Evolutionary conservation across 2,113 vertebrate genomes (phyloP).

Genomic region (Nesospiza acunhae): DNA sequence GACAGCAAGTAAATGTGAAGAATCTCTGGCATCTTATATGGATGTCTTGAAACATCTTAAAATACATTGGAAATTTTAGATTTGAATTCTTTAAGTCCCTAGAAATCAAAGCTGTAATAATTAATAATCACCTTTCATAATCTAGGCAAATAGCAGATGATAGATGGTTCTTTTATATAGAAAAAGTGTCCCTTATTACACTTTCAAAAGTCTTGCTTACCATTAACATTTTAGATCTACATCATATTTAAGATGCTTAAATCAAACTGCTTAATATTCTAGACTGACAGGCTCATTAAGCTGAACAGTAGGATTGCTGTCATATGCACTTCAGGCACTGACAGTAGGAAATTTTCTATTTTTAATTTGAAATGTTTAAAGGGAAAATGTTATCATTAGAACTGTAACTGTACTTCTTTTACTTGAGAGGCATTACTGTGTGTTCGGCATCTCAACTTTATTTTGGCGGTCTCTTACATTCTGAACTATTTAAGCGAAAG

Average conservation of each 20-base stretch:
- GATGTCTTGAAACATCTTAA: background rate
- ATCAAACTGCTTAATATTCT: conserved; percentile 20
- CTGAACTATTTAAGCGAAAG: conserved; percentile 2
- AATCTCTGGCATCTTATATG: background rate
- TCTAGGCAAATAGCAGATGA: background rate
- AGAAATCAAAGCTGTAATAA: conserved; percentile 4
- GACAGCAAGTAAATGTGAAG: background rate
- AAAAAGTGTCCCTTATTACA: background rate
- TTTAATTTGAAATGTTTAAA: conserved; percentile 44
- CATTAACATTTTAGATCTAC: background rate
- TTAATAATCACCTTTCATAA: background rate
- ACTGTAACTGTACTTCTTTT: background rate
- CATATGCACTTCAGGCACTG: conserved; percentile 21
- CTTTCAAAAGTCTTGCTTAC: conserved; percentile 31
- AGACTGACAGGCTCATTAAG: conserved; percentile 33
- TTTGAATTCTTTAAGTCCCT: background rate
- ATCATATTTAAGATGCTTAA: conserved; percentile 26
- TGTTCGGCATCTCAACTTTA: background rate
- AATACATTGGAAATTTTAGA: background rate
- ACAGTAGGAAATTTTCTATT: background rate
- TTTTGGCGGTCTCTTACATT: background rate
- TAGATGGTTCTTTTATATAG: background rate
- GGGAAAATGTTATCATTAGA: background rate
- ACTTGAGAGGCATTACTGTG: background rate
- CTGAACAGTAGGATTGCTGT: conserved; percentile 25